A percentile compares a stretch with the other conserved stretches of the same genome.
These are phyloP conservation scores for Pterophyllum scalare DNA, from an alignment of 2,113 vertebrate species.

Conservation along the genomic window DNA sequence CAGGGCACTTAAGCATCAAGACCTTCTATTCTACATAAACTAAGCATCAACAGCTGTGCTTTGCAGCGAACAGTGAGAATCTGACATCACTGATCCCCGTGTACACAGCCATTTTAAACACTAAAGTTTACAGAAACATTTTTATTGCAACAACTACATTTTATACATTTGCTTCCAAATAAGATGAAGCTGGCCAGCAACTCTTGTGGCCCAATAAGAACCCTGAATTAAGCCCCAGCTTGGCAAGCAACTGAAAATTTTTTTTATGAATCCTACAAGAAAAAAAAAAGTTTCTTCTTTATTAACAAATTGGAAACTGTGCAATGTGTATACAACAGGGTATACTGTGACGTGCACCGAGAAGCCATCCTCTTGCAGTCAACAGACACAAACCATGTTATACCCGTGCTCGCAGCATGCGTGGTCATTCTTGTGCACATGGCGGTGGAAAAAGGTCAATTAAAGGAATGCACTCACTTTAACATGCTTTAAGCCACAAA, in stretches of 20 bases:
- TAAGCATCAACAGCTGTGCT: neutral
- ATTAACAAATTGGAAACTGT: neutral
- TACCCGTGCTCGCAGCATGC: too few species aligned
- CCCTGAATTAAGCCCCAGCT: neutral
- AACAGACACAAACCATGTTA: neutral
- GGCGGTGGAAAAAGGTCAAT: neutral
- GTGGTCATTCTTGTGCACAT: too few species aligned
- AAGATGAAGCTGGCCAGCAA: neutral
- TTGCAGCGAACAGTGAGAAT: accelerated
- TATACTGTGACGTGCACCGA: neutral
- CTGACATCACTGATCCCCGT: neutral
- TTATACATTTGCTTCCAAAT: neutral
- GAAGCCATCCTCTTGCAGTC: neutral
- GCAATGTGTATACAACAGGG: neutral
- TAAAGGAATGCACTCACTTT: neutral
- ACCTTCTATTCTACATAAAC: neutral
- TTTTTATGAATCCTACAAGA: neutral
- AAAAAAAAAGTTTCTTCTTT: neutral
- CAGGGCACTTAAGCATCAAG: neutral
- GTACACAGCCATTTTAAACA: neutral
- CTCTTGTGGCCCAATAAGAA: neutral
- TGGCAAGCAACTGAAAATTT: neutral
- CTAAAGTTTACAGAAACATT: neutral
- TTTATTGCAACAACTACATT: neutral
- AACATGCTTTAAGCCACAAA: neutral